A percentile compares a stretch with the other conserved stretches of the same genome.
Evolutionary conservation across 2,797 vertebrate species (phyloP).

Genomic region (Aldrovandia affinis): DNA sequence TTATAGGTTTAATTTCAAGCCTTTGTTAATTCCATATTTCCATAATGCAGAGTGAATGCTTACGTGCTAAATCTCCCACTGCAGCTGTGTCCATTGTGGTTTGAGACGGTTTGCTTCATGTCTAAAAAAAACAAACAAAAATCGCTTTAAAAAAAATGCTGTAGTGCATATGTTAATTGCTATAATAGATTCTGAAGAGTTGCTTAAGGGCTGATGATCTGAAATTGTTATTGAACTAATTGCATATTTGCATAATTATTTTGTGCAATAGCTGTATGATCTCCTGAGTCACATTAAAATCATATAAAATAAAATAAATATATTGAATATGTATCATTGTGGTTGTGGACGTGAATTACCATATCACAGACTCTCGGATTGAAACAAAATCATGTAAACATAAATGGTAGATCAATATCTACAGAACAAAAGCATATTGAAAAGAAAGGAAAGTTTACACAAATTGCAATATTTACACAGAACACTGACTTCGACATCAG

Average conservation of each 20-base stretch:
- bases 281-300: constrained; percentile 56
- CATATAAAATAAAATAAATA: constrained; percentile 38
- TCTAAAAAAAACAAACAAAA: constrained; percentile 1
- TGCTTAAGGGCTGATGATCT: constrained; percentile 63
- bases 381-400: constrained; percentile 11
- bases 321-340: constrained; percentile 19
- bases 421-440: constrained; percentile 23
- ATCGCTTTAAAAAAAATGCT: constrained; percentile 20
- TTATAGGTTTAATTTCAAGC: constrained; percentile 4
- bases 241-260: constrained; percentile 65
- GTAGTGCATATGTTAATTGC: constrained; percentile 55
- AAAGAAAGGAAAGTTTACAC: background rate
- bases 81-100: background rate
- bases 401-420: background rate
- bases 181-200: constrained; percentile 57
- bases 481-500: background rate
- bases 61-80: constrained; percentile 1
- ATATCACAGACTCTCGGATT: constrained; percentile 6
- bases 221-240: constrained; percentile 64
- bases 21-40: constrained; percentile 9
- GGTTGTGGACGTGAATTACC: background rate
- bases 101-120: constrained; percentile 30
- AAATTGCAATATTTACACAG: background rate
- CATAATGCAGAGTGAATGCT: constrained; percentile 18
- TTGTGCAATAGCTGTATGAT: constrained; percentile 43